These are phyloP conservation scores for Dicycla oo DNA, from an alignment of 2,888 invertebrate species.

Conservation along the genomic window DNA sequence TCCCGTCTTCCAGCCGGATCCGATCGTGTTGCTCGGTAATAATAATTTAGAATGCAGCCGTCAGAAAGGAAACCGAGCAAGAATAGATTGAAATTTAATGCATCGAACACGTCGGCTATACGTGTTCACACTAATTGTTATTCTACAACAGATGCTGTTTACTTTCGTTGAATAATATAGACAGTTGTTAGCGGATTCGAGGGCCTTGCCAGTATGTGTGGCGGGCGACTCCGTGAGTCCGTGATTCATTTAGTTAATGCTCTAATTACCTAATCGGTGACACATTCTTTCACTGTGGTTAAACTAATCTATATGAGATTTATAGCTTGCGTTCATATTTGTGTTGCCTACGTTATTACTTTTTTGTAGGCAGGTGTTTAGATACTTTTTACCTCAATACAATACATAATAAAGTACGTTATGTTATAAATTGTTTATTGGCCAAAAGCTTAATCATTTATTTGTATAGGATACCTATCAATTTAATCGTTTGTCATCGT, in stretches of 20 bases:
- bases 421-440: slow-evolving; percentile 1
- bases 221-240: slow-evolving; percentile 70
- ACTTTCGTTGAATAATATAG: slow-evolving; percentile 88
- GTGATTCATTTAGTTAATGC: slow-evolving; percentile 77
- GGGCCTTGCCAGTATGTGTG: slow-evolving; percentile 73
- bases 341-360: background rate
- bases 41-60: slow-evolving; percentile 88
- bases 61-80: slow-evolving; percentile 87
- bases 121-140: slow-evolving; percentile 85
- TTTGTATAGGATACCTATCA: background rate
- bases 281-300: slow-evolving; percentile 48
- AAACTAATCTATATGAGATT: slow-evolving; percentile 26
- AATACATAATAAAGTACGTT: background rate
- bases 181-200: slow-evolving; percentile 80
- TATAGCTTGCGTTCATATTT: slow-evolving; percentile 21
- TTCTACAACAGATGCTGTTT: slow-evolving; percentile 87
- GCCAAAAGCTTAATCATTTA: slow-evolving; percentile 2
- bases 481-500: slow-evolving; percentile 14
- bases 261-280: slow-evolving; percentile 67
- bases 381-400: background rate
- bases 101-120: slow-evolving; percentile 81
- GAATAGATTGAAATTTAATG: slow-evolving; percentile 89
- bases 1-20: slow-evolving; percentile 86
- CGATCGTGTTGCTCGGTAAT: slow-evolving; percentile 84
- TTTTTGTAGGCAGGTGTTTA: background rate